A percentile compares a stretch with the other conserved stretches of the same genome.
Conservation (phyloP, 2,113 vertebrate species). For the Zosterops hypoxanthus region DNA sequence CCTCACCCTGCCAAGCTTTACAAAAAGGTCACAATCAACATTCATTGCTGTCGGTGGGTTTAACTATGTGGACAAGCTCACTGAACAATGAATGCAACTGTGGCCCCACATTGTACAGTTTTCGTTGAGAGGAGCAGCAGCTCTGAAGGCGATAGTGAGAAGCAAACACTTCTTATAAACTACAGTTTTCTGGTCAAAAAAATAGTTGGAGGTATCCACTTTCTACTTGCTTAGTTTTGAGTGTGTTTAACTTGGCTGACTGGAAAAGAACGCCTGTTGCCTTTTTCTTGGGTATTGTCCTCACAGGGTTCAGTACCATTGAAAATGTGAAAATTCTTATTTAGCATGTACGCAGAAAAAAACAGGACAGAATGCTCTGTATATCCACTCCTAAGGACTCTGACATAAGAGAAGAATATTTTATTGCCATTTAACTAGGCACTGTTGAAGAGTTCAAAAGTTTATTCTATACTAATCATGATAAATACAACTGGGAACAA, state of each 20-base stretch:
- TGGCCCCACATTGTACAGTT: constrained; percentile 87
- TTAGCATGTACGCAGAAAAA: background rate
- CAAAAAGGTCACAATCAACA: constrained; percentile 99
- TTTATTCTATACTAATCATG: background rate
- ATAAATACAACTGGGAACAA: background rate
- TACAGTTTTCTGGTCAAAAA: background rate
- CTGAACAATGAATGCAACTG: constrained; percentile 99
- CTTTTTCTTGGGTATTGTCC: background rate
- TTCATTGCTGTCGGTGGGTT: constrained; percentile 99
- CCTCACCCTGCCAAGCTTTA: constrained; percentile 29
- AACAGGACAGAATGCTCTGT: background rate
- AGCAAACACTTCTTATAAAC: background rate
- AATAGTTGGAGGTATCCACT: background rate
- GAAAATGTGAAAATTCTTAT: background rate
- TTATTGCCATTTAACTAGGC: background rate
- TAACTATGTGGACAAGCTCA: constrained; percentile 95
- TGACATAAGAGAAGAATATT: background rate
- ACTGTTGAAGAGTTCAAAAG: background rate
- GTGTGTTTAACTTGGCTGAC: background rate
- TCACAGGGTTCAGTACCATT: background rate
- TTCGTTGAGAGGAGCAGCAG: background rate
- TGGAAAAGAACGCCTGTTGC: background rate
- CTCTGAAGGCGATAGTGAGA: background rate
- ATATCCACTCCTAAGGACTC: background rate
- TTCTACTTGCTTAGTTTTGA: background rate